Evolutionary conservation across 2,113 vertebrate species (phyloP), one percentile per base, ranked within the genome.

Genomic region (Clupea harengus): DNA sequence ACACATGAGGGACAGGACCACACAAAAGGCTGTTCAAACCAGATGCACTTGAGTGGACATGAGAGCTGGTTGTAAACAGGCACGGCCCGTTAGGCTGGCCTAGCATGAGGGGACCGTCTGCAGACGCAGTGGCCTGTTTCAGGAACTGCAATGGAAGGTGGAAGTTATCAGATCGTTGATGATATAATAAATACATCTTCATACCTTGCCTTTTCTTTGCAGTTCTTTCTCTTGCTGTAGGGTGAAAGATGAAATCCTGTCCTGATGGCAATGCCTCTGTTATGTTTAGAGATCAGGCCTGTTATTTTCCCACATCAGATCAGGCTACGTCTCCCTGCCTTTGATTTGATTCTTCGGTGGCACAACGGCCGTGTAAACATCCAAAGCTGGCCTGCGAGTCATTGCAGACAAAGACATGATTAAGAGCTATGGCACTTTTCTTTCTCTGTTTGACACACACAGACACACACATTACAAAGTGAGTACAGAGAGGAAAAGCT

Each of bases 331-430:
- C 18, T 8, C 54, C 18, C 54, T 64, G 57, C 60, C 60, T 64
- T 64, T 64, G 60, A 64, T 64, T 64, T 64, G 20, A 25, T 64
- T 25, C 60, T 25, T 4, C 22, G 60, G 20, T 9, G 60, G 20
- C n/a, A 25, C 25, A 64, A 64, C 8, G 20, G 28, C 22, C 32
- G 3, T 60, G 45, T 83, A 78, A 67, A 86, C 52, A 32, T 82
- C 45, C 72, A 44, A 82, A 17, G 82, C 82, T 17, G 20, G 39
- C 49, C 25, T 85, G 72, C 72, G 60, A 45, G 64, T 81, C 81
- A 67, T 32, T 82, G 49, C 78, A 84, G 17, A 82, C 64, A 60
- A 85, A 78, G 46, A 50, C 83, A 83, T 47, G 83, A 85, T 85
- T 81, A 83, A 83, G 81, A 45, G 64, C 80, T 50, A 20, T 86